Conservation (phyloP, 2,113 vertebrate species). For the Lucifuga dentata region DNA sequence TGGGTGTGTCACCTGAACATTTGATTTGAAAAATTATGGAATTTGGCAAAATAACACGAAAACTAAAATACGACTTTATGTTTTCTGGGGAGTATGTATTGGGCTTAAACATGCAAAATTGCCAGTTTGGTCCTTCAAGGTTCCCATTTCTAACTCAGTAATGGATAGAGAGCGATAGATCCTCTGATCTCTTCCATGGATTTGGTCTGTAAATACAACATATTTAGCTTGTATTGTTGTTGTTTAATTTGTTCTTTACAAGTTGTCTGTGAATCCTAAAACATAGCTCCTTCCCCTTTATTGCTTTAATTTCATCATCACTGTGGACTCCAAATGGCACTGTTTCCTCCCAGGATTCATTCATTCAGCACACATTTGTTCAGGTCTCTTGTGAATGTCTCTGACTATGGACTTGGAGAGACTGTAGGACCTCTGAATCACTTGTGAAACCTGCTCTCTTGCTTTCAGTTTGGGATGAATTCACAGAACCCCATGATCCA, state of each 20-base stretch:
- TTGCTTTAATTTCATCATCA: slow-evolving; percentile 43
- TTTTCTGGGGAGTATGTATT: too few species aligned
- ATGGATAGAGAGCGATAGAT: slow-evolving; percentile 29
- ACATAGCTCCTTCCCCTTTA: slow-evolving; percentile 44
- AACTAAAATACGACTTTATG: too few species aligned
- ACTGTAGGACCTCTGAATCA: slow-evolving; percentile 16
- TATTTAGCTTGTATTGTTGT: slow-evolving; percentile 67
- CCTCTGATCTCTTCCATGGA: slow-evolving; percentile 37
- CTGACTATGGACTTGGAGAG: slow-evolving; percentile 20
- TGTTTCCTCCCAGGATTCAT: slow-evolving; percentile 39
- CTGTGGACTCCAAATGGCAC: slow-evolving; percentile 43
- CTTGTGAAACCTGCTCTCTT: slow-evolving; percentile 1
- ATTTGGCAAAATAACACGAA: too few species aligned
- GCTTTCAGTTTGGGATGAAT: slow-evolving; percentile 37
- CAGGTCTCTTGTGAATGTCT: slow-evolving; percentile 20
- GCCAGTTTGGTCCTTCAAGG: too few species aligned
- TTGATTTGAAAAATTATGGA: too few species aligned
- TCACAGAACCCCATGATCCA: slow-evolving; percentile 40
- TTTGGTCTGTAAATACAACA: slow-evolving; percentile 73
- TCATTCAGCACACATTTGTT: too few species aligned
- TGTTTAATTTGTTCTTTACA: slow-evolving; percentile 75
- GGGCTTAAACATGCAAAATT: too few species aligned
- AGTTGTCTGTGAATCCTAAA: slow-evolving; percentile 74
- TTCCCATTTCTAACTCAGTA: slow-evolving; percentile 24
- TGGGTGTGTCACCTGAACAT: too few species aligned